Evolutionary conservation across 2,113 vertebrate species (phyloP).

Genomic region (Psephotus haematonotus): DNA sequence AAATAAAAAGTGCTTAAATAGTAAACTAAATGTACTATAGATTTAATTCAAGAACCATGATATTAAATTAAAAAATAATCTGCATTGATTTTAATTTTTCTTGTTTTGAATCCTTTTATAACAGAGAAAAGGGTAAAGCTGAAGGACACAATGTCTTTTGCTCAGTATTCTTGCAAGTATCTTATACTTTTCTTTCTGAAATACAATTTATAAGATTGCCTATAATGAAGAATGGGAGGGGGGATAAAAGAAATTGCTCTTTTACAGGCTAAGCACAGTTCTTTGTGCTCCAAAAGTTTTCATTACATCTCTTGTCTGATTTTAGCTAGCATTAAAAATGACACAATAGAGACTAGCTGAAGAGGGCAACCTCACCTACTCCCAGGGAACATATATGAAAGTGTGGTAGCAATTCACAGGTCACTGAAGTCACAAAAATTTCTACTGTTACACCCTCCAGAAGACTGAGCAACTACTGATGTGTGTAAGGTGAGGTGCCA

Average conservation of each 20-base stretch:
- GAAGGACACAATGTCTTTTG: not conserved
- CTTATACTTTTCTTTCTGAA: not conserved
- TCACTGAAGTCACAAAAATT: not conserved
- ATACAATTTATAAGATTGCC: not conserved
- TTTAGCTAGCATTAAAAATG: not conserved
- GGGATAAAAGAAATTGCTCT: not conserved
- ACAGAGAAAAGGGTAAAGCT: not conserved
- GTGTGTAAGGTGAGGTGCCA: not conserved
- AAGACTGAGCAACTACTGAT: not conserved
- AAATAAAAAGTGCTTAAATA: not conserved
- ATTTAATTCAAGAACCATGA: not conserved
- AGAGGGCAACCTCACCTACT: not conserved
- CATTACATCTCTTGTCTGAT: not conserved
- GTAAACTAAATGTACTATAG: not conserved
- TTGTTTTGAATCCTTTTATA: not conserved
- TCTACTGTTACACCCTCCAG: not conserved
- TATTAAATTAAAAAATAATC: not conserved
- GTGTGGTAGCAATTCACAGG: not conserved
- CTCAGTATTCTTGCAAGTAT: not conserved
- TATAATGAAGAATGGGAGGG: not conserved
- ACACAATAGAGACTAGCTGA: not conserved
- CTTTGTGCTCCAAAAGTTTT: not conserved
- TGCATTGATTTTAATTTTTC: not conserved
- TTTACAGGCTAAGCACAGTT: not conserved
- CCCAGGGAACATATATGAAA: not conserved